phyloP scores from a whole-genome alignment of 1,140 invertebrate species.

The Nasonia giraulti region DNA sequence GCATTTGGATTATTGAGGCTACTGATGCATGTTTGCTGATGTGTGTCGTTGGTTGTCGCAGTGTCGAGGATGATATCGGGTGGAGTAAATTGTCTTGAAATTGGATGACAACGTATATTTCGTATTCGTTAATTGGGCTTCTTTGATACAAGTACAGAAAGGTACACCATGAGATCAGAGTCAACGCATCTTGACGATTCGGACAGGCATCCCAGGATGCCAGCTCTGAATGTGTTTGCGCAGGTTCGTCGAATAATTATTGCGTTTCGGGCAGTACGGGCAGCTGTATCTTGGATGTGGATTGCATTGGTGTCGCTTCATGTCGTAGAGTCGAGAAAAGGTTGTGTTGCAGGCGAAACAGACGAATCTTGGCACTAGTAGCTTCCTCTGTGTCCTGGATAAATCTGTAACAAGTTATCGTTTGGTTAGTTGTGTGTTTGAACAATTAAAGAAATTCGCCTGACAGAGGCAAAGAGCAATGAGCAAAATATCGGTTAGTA shows the following conservation, averaged over 20 bases:
- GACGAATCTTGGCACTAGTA: constrained; percentile 52
- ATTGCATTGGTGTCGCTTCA: constrained; percentile 67
- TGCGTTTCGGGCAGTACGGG: constrained; percentile 67
- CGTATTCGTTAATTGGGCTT: no score
- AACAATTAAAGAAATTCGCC: not conserved
- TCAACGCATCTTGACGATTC: constrained; percentile 61
- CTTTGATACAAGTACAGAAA: not conserved
- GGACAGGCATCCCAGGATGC: constrained; percentile 63
- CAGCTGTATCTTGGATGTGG: constrained; percentile 67
- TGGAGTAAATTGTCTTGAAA: no score
- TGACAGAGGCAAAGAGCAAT: no score
- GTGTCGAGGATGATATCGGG: no score
- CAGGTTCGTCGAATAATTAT: constrained; percentile 65
- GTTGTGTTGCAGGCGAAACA: constrained; percentile 62
- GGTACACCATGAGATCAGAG: not conserved
- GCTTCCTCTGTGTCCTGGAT: not conserved
- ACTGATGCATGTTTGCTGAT: not conserved
- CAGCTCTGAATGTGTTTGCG: constrained; percentile 70
- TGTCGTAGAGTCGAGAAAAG: constrained; percentile 70
- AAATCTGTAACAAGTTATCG: constrained; percentile 22
- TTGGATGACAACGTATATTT: no score
- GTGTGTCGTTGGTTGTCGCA: not conserved
- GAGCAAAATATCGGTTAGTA: no score
- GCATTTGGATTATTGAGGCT: not conserved
- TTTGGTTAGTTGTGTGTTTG: not conserved